Base-by-base conservation (phyloP, 2,888 invertebrate species). In the Amblyjoppa proteus region DNA sequence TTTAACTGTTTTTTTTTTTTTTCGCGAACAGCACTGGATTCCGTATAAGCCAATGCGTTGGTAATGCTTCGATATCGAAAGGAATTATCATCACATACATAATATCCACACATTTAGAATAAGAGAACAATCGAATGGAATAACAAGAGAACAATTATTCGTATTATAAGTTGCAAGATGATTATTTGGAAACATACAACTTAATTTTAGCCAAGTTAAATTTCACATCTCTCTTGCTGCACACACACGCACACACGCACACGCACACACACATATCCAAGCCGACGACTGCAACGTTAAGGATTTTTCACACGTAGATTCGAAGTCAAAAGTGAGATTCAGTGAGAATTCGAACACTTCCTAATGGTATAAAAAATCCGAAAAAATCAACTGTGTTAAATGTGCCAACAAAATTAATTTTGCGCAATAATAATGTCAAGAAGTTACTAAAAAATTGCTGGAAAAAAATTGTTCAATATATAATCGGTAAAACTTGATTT, bases 111-210 rank as follows among this genome's bases (percentile, higher is more conserved):
- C 56, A 83, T 83, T 53, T 53, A 83, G 25, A 49, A 74, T 31
- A 79, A 56, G 41, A 83, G 31, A 64, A 74, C 68, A 70, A 69
- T 83, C 31, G 58, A 61, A 82, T 82, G 76, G 76, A 79, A 74
- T 79, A 69, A 74, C 68, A 61, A 71, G 73, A 79, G 68, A 79
- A 74, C 49, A 79, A 69, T 68, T 69, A 61, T 49, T 49, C 64
- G 20, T 66, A 74, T 68, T 69, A 69, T 77, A 74, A 61, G 56
- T 83, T 68, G 79, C 73, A 79, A 53, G 68, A 38, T 56, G 66
- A 79, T 53, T 83, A 79, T 83, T 83, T 79, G 61, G 68, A 75
- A 79, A 78, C 79, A 75, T 79, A 70, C 41, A 68, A 79, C 61
- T 71, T 56, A 70, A 82, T 25, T n/a, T 64, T 70, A 64, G 71